Base-by-base conservation (phyloP, 2,888 invertebrate genomes). In the Choristoneura rosaceana region DNA sequence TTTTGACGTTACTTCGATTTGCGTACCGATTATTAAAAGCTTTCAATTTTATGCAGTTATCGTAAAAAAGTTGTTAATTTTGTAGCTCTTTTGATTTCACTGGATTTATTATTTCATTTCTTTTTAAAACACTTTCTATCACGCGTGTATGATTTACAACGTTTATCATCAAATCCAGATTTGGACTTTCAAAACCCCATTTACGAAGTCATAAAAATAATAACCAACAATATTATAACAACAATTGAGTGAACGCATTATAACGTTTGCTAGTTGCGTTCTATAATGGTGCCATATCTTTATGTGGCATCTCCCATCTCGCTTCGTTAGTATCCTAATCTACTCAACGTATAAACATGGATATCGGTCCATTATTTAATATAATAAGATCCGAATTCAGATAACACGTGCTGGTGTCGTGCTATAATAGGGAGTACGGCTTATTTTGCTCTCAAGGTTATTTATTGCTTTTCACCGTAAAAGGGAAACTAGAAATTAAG, bases 101-200 rank as follows among this genome's bases (percentile, higher is more conserved):
- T 38, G 15, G 60, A 60, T 38, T 38, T 60, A 15, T 52, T 52
- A 47, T 25, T 61, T 17, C 7, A 43, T 25, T 17, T 15, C 43
- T 45, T n/a, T 33, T 25, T 50, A 41, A 38, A 67, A 67, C 41
- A 59, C 70, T 62, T 71, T 71, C 66, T 58, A 50, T 34, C 43
- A 34, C 25, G 45, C 25, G 62, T 10, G 47, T 67, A 50, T 63
- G 45, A 71, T 71, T 68, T 47, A 71, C 63, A 58, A 47, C 47
- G 25, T 62, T 58, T 47, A 61, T 60, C 55, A 58, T 67, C 34
- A 55, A 67, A 62, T 41, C 58, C 62, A 62, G 62, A 62, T 47
- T 88, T 90, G 87, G 80, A 85, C 89, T 90, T 90, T 89, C 87
- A 90, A 84, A 90, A 89, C 86, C 82, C 89, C 89, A 92, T 92